These are phyloP conservation scores for Procapra przewalskii DNA, from an alignment of 2,113 vertebrate species.

Conservation along the genomic window DNA sequence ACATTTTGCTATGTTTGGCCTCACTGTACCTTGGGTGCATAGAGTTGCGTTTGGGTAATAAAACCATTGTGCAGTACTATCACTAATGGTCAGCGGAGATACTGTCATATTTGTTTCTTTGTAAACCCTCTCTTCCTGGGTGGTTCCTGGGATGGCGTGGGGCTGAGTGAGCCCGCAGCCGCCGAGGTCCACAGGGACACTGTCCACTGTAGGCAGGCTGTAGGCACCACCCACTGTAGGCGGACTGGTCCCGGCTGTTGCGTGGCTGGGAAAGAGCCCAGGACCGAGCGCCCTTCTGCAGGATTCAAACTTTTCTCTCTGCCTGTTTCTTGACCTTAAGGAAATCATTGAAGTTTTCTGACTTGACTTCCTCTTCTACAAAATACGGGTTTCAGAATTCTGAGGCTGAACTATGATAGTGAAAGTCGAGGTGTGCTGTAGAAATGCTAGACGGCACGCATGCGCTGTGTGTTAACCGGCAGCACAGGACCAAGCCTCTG, in stretches of 20 bases:
- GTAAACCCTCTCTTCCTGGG: background rate
- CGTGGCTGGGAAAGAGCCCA: rapidly evolving
- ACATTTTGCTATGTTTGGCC: background rate
- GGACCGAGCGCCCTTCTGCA: background rate
- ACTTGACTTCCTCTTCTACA: background rate
- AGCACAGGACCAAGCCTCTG: rapidly evolving
- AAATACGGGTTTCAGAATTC: background rate
- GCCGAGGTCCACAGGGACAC: rapidly evolving
- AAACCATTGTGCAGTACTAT: background rate
- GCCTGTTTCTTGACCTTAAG: background rate
- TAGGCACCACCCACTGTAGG: too few relatives aligned
- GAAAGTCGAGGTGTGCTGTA: background rate
- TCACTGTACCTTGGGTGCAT: background rate
- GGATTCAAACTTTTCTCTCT: background rate
- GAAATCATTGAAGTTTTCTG: background rate
- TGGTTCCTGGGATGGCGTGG: background rate
- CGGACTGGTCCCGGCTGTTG: rapidly evolving
- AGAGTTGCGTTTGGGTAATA: background rate
- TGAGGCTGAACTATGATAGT: background rate
- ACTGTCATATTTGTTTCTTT: rapidly evolving
- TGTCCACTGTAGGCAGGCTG: rapidly evolving
- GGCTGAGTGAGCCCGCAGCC: rapidly evolving
- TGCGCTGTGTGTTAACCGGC: rapidly evolving
- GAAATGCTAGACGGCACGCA: rapidly evolving
- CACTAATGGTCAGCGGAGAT: background rate